Base-by-base conservation (phyloP, 2,797 vertebrate genomes). In the Sphenopsis melanotis region DNA sequence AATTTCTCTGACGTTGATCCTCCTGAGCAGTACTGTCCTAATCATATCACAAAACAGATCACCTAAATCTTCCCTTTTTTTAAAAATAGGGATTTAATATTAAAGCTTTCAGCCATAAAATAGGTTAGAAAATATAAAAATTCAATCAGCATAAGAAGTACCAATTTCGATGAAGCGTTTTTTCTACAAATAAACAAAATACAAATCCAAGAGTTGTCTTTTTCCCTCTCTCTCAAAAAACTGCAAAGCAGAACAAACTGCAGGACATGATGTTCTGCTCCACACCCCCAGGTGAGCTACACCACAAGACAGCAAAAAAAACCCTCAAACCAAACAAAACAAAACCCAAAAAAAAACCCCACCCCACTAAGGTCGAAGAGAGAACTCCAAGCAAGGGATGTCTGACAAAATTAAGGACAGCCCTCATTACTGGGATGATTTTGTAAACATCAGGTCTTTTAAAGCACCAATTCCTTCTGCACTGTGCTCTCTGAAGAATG, bases 331-430 rank as follows among this genome's bases (percentile, higher is more conserved):
- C 41, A 42, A 42, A 41, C 16, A 18, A 41, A 42, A 42, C 41
- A 61, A 22, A 1, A 0, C 53, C 15, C 3, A 7, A 36, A 4
- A 53, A 17, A 59, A 12, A 64, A 13, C 7, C 1, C 17, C 26
- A 30, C 7, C 9, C 20, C 63, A n/a, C 46, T 37, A 1, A 3
- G 29, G 29, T 11, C 79, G 41, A 32, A 53, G 15, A 11, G 24
- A 83, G 52, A 75, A 44, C 1, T 36, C 23, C 60, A 30, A 56
- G 42, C 24, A 70, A 47, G 22, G 36, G 13, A 24, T 24, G 18
- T 12, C 57, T 56, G 52, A 63, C 47, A 36, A 30, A 85, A 88
- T 30, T 49, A 59, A 59, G 47, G 60, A 17, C 34, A 65, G 60
- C 7, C 32, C 85, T 82, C 50, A 11, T 34, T 55, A 30, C 1